Percentiles rank a stretch among this genome's conserved stretches.
Conservation (phyloP, 2,888 invertebrate genomes). For the Sericinus montela region DNA sequence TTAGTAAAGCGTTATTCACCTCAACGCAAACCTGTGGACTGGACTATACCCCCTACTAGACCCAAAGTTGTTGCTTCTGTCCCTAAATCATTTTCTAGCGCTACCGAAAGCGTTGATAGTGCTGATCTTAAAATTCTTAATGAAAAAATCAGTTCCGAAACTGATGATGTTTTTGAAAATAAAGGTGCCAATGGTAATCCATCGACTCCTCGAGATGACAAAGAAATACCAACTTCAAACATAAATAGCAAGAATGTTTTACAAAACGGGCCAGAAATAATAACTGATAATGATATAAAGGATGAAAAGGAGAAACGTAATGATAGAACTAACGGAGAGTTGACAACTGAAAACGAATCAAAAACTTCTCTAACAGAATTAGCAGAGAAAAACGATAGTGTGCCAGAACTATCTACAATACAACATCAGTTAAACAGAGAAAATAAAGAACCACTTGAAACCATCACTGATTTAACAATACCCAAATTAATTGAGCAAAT, state of each 20-base stretch:
- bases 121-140: constrained; percentile 22
- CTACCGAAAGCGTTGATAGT: constrained; percentile 47
- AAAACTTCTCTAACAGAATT: constrained; percentile 54
- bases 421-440: constrained; percentile 56
- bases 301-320: constrained; percentile 21
- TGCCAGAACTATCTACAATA: constrained; percentile 55
- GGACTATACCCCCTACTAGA: constrained; percentile 68
- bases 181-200: constrained; percentile 19
- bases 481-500: constrained; percentile 67
- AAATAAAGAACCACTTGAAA: constrained; percentile 43
- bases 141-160: constrained; percentile 38
- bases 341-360: constrained; percentile 31
- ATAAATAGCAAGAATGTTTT: constrained; percentile 34
- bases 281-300: constrained; percentile 21
- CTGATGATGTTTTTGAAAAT: constrained; percentile 60
- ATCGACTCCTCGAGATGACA: constrained; percentile 16
- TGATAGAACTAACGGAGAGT: constrained; percentile 27
- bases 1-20: constrained; percentile 70
- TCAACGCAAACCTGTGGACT: constrained; percentile 66
- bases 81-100: constrained; percentile 61
- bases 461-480: constrained; percentile 57
- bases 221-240: constrained; percentile 25
- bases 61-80: constrained; percentile 67
- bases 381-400: constrained; percentile 61
- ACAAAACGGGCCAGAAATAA: constrained; percentile 32